These are phyloP conservation scores for Acomys russatus DNA, from an alignment of 2,797 vertebrate species.

Conservation along the genomic window DNA sequence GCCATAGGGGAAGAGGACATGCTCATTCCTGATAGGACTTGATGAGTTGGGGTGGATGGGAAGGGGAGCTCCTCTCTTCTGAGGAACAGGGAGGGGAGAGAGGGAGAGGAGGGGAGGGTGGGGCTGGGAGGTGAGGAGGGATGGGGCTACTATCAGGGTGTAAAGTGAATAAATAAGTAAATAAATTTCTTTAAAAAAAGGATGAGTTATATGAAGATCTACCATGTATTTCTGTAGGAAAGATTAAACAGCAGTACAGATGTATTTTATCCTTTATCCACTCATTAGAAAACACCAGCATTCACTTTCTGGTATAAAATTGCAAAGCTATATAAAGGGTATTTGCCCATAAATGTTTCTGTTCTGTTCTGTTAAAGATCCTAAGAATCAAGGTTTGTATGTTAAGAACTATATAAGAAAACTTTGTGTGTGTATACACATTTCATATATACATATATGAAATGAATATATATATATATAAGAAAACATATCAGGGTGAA, in stretches of 20 bases:
- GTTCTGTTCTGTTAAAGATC: conserved; percentile 13
- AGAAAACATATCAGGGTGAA: conserved; percentile 17
- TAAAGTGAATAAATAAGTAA: no score
- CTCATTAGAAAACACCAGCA: conserved; percentile 25
- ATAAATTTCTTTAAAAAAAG: no score
- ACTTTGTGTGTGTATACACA: background rate
- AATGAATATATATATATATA: background rate
- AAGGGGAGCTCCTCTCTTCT: no score
- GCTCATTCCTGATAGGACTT: no score
- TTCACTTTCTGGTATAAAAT: conserved; percentile 38
- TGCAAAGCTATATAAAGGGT: conserved; percentile 38
- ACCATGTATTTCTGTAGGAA: background rate
- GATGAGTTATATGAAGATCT: background rate
- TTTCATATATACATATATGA: no score
- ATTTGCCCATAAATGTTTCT: conserved; percentile 34
- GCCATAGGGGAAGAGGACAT: no score
- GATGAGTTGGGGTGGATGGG: no score
- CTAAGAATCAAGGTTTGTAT: conserved; percentile 49
- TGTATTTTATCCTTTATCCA: background rate
- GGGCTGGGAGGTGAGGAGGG: no score
- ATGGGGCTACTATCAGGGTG: no score
- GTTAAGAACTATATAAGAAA: background rate
- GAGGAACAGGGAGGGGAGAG: no score
- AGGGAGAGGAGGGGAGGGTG: no score
- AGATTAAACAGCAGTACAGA: background rate